A percentile compares a stretch with the other conserved stretches of the same genome.
phyloP scores from a whole-genome alignment of 2,888 invertebrate genomes.

The Epinotia brunnichana region DNA sequence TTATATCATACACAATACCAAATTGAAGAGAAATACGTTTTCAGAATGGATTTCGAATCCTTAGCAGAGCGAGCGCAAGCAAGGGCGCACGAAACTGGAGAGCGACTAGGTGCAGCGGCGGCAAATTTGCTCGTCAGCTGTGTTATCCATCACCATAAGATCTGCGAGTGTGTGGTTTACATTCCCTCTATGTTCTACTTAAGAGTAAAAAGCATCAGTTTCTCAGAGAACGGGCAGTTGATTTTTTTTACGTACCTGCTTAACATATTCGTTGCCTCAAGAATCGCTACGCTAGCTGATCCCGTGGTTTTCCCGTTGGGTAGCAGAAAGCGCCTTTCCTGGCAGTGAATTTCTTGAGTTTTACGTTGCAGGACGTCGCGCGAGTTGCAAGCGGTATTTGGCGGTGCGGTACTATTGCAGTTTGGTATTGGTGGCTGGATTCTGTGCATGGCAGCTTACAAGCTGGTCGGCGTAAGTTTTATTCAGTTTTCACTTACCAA shows the following conservation, averaged over 20 bases:
- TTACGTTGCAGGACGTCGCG: constrained; percentile 55
- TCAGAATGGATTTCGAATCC: constrained; percentile 59
- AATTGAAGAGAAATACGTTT: constrained; percentile 43
- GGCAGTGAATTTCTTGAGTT: background rate
- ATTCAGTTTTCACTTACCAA: background rate
- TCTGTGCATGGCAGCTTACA: constrained; percentile 77
- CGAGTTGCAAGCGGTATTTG: constrained; percentile 68
- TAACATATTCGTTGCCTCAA: background rate
- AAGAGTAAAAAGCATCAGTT: no score
- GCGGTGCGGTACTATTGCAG: constrained; percentile 68
- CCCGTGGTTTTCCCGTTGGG: no score
- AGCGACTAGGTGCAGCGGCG: constrained; percentile 51
- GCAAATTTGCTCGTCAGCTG: constrained; percentile 58
- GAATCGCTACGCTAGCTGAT: no score
- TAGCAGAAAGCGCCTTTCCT: no score
- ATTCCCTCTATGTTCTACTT: background rate
- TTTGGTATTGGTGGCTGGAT: constrained; percentile 77
- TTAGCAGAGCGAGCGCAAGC: constrained; percentile 52
- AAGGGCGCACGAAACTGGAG: constrained; percentile 44
- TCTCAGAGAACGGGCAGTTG: background rate
- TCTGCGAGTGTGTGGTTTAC: constrained; percentile 57
- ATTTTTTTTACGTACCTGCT: background rate
- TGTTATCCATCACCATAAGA: constrained; percentile 63
- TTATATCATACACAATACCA: background rate
- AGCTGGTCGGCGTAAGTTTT: constrained; percentile 70